Conservation (phyloP, 2,797 vertebrate genomes). For the Chrysocyon brachyurus region DNA sequence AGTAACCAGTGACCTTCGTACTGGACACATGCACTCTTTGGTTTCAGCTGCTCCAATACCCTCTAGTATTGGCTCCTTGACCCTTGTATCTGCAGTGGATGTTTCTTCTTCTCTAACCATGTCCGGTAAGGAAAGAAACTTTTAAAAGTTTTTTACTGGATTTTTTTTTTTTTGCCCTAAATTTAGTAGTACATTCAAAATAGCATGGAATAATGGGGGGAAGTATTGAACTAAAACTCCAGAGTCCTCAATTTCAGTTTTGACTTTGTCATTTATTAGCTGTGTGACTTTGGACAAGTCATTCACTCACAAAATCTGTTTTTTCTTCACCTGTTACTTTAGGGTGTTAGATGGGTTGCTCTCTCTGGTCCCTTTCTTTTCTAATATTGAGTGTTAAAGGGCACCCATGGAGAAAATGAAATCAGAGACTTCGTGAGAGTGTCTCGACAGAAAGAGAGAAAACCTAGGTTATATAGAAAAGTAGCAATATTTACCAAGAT, state of each 20-base stretch:
- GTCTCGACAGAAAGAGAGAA: not conserved
- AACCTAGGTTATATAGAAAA: not conserved
- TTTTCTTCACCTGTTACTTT: not conserved
- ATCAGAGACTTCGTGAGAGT: not conserved
- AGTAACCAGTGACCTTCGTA: not conserved
- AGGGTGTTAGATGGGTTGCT: not conserved
- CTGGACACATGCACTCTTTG: not conserved
- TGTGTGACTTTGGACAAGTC: not conserved
- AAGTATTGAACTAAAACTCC: not conserved
- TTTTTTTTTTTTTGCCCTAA: not conserved
- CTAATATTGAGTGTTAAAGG: not conserved
- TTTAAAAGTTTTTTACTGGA: not conserved
- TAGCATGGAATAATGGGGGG: not conserved
- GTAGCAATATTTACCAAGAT: not conserved
- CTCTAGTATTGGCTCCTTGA: not conserved
- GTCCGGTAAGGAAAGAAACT: conserved; percentile 65
- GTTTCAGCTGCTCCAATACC: not conserved
- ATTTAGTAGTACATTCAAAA: not conserved
- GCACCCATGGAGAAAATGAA: not conserved
- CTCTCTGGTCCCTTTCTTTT: not conserved
- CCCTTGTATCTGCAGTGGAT: not conserved
- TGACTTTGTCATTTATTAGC: not conserved
- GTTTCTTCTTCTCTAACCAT: conserved; percentile 42
- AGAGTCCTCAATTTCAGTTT: not conserved
- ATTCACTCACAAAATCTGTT: not conserved